Percentiles rank a stretch among this genome's conserved stretches.
These are phyloP conservation scores for Spongilla lacustris DNA, from an alignment of 37 sponge, comb jelly and placozoan species.

Conservation along the genomic window DNA sequence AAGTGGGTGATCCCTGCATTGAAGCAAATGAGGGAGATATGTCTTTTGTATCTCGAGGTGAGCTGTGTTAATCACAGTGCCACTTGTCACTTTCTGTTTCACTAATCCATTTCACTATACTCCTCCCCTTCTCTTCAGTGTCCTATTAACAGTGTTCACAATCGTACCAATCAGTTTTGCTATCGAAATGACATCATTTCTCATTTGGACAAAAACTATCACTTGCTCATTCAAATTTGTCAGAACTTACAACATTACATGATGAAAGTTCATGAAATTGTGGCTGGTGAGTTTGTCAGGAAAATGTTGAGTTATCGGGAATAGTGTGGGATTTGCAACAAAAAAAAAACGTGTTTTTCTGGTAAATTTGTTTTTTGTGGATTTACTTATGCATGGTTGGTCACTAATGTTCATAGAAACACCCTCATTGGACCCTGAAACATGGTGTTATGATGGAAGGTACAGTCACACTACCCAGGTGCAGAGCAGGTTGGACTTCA, in stretches of 20 bases:
- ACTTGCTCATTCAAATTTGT: slow-evolving; percentile 75
- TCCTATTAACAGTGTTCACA: slow-evolving; percentile 53
- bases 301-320: background rate
- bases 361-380: too few relatives aligned
- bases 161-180: slow-evolving; percentile 74
- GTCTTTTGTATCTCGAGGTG: slow-evolving; percentile 84
- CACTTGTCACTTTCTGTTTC: background rate
- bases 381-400: too few relatives aligned
- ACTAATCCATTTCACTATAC: background rate
- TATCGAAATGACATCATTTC: slow-evolving; percentile 87
- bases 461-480: slow-evolving; percentile 71
- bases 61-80: background rate
- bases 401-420: slow-evolving; percentile 36
- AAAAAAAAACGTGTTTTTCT: too few relatives aligned
- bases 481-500: slow-evolving; percentile 70
- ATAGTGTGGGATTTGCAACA: too few relatives aligned
- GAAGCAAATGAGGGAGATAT: slow-evolving; percentile 89
- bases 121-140: slow-evolving; percentile 15
- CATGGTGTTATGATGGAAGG: slow-evolving; percentile 62
- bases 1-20: slow-evolving; percentile 93
- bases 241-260: slow-evolving; percentile 80
- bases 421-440: slow-evolving; percentile 53
- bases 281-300: slow-evolving; percentile 45
- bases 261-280: slow-evolving; percentile 29
- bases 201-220: slow-evolving; percentile 82